Conservation (phyloP, 2,797 vertebrate species). For the Rhadinocentrus ornatus region DNA sequence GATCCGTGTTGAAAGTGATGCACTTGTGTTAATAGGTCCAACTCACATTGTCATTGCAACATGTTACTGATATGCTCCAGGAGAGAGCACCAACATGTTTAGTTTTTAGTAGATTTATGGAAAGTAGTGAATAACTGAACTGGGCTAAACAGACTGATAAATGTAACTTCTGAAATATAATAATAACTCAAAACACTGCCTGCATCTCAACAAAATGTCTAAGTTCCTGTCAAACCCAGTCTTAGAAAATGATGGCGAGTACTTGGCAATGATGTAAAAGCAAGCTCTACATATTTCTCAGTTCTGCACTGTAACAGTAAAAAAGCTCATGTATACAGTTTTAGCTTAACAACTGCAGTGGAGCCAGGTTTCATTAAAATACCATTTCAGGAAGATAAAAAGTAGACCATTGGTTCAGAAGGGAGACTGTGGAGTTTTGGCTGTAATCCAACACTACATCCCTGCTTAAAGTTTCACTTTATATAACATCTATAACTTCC, state of each 20-base stretch:
- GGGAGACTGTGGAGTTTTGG: slow-evolving; percentile 45
- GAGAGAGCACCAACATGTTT: background rate
- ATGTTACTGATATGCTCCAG: background rate
- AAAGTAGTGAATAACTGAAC: background rate
- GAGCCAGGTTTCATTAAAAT: slow-evolving; percentile 45
- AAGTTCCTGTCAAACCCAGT: background rate
- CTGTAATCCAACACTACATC: slow-evolving; percentile 36
- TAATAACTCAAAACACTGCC: background rate
- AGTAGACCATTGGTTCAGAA: slow-evolving; percentile 29
- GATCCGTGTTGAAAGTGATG: background rate
- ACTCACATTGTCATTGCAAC: background rate
- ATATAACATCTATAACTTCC: too few relatives aligned
- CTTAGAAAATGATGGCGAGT: slow-evolving; percentile 3
- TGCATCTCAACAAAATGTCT: background rate
- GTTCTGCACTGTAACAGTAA: slow-evolving; percentile 6
- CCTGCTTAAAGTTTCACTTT: slow-evolving; percentile 4
- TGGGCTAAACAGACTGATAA: background rate
- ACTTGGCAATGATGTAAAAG: slow-evolving; percentile 9
- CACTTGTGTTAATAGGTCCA: background rate
- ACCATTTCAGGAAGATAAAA: slow-evolving; percentile 41
- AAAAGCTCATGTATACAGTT: slow-evolving; percentile 27
- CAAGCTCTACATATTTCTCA: background rate
- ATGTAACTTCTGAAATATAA: background rate
- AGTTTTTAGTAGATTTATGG: background rate
- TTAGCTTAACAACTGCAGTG: slow-evolving; percentile 17